Evolutionary conservation across 1,140 invertebrate species (phyloP), one percentile per base, ranked within the genome.

Genomic region (Plectus sambesii): DNA sequence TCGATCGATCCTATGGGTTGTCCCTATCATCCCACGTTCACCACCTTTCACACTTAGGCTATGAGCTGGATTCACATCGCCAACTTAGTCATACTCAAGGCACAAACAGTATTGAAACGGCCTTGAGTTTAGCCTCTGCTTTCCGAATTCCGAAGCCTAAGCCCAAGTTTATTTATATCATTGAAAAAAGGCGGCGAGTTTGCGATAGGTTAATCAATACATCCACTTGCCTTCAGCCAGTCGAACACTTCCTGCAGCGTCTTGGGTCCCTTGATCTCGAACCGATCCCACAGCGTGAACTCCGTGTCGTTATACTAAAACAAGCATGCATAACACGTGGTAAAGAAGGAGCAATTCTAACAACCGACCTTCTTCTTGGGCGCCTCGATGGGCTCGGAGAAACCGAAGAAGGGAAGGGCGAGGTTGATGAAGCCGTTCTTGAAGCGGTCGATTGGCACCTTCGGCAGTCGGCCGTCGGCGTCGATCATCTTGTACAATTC

Each of bases 341-440:
- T 3, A 9, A 45, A 64, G 27, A 43, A 48, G 29, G 12, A 27
- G 25, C 37, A 19, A 35, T 19, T 20, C 56, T 48, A 55, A 17
- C 29, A 35, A 6, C 50, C 63, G 73, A n/a, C 72, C 61, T 83
- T 87, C 59, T 85, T 80, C 69, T 84, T 88, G 0, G 85, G 83
- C 0, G 90, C 86, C 2, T 80, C 73, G 40, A 96, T 82, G 0
- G 93, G 93, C 66, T 97, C 92, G 0, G 89, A 92, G 72, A 96
- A 96, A 1, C 84, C 87, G 69, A 97, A 87, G 75, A 96, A 93
- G 2, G 93, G 92, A 39, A 97, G 68, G 0, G 93, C 92, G 37
- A 98, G 75, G 69, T 98, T 98, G 25, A 90, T 81, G 69, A 99
- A 99, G 5, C 85, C 87, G 73, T 97, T 97, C 72, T 97, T 97